These are phyloP conservation scores for Falcunculus frontatus DNA, from an alignment of 2,113 vertebrate genomes.

Conservation along the genomic window DNA sequence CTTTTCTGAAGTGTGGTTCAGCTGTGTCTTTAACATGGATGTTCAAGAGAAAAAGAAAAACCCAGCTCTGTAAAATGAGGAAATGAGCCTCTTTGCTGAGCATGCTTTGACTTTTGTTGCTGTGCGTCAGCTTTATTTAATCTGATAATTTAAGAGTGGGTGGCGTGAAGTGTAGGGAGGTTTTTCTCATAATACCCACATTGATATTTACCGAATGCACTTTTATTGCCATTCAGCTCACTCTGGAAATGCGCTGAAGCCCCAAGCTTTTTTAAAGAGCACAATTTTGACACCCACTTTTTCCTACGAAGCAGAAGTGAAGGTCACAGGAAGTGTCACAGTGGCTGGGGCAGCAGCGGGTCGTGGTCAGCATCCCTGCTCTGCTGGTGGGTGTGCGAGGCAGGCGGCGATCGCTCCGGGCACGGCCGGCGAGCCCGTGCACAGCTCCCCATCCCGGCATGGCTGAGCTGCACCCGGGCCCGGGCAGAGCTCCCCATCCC, in stretches of 20 bases:
- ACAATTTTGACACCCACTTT: not conserved
- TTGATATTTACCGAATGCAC: slow-evolving; percentile 27
- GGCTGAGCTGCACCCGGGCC: not conserved
- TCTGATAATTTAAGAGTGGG: slow-evolving; percentile 13
- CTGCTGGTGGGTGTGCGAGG: fast-evolving
- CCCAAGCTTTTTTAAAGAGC: slow-evolving; percentile 11
- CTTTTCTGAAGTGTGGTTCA: not conserved
- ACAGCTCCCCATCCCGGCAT: not conserved
- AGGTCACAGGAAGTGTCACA: not conserved
- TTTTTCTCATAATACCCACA: slow-evolving; percentile 29
- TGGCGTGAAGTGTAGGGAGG: slow-evolving; percentile 7
- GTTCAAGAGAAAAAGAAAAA: not conserved
- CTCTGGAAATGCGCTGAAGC: slow-evolving; percentile 40
- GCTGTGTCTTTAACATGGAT: slow-evolving; percentile 2
- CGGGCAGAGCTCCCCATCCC: not conserved
- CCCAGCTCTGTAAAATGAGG: not conserved
- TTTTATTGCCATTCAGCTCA: slow-evolving; percentile 41
- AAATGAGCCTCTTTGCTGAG: not conserved
- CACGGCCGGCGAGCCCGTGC: fast-evolving
- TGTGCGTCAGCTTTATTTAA: not conserved
- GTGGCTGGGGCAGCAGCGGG: not conserved
- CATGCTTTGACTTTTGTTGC: slow-evolving; percentile 12
- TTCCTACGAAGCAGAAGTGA: not conserved
- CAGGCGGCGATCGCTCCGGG: not conserved
- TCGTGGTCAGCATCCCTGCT: not conserved